A percentile compares a stretch with the other conserved stretches of the same genome.
Conservation (phyloP, 2,888 invertebrate genomes). For the Conomelus anceps region DNA sequence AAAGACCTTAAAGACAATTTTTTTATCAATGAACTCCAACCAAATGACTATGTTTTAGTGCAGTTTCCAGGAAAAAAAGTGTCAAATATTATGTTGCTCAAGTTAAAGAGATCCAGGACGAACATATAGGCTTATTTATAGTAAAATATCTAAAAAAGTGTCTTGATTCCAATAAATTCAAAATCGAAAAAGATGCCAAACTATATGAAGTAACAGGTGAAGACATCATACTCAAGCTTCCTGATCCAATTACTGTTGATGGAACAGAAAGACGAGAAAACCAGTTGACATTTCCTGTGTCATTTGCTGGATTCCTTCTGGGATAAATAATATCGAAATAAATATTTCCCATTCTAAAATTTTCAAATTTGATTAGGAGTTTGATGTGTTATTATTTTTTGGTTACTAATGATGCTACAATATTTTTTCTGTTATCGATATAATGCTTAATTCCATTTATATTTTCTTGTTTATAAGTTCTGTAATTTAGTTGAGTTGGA, state of each 20-base stretch:
- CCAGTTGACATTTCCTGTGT: constrained; percentile 15
- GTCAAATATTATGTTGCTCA: constrained; percentile 17
- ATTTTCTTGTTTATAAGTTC: no score
- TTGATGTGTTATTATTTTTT: no score
- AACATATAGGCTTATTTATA: constrained; percentile 16
- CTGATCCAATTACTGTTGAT: constrained; percentile 16
- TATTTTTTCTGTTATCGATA: no score
- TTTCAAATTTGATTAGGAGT: no score
- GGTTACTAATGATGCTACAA: no score
- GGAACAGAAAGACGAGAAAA: constrained; percentile 19
- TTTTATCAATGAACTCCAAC: background rate
- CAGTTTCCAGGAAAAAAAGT: constrained; percentile 10
- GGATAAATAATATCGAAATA: background rate
- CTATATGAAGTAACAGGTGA: constrained; percentile 9
- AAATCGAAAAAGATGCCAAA: constrained; percentile 1
- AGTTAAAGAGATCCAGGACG: background rate
- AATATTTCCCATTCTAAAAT: background rate
- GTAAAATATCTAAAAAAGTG: constrained; percentile 16
- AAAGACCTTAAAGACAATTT: constrained; percentile 14
- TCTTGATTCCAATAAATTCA: constrained; percentile 18
- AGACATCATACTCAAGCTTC: constrained; percentile 16
- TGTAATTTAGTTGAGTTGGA: no score
- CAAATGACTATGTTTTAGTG: constrained; percentile 8
- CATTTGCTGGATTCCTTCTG: constrained; percentile 17
- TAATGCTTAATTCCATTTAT: no score